Evolutionary conservation across 2,888 invertebrate genomes (phyloP).

Genomic region (Patella caerulea): DNA sequence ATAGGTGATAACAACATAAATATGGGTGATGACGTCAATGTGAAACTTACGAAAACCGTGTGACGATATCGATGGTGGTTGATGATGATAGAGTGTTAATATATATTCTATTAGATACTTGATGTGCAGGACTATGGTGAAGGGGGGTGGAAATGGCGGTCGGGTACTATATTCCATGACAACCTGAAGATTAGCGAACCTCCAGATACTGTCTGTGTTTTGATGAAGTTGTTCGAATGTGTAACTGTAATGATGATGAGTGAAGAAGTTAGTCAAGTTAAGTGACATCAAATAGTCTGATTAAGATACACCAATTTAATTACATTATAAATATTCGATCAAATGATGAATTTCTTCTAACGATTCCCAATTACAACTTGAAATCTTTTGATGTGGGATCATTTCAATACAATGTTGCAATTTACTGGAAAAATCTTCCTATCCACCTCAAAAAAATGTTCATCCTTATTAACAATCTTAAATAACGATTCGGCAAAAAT

Average conservation of each 20-base stretch:
- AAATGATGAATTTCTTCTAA: too few species aligned
- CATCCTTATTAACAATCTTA: too few species aligned
- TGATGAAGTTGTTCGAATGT: slow-evolving; percentile 56
- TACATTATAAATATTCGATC: neutral
- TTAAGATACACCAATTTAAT: neutral
- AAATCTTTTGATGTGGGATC: too few species aligned
- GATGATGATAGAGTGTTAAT: neutral
- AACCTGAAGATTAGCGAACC: slow-evolving; percentile 54
- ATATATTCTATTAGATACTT: slow-evolving; percentile 27
- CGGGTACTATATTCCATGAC: slow-evolving; percentile 56
- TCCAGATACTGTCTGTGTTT: slow-evolving; percentile 59
- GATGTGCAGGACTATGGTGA: slow-evolving; percentile 49
- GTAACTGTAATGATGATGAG: slow-evolving; percentile 43
- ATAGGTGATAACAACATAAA: slow-evolving; percentile 20
- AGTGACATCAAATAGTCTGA: neutral
- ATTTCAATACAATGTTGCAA: too few species aligned
- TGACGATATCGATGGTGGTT: neutral
- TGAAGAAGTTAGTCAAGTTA: too few species aligned
- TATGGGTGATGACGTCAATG: slow-evolving; percentile 10
- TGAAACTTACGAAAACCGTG: slow-evolving; percentile 1
- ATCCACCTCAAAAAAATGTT: too few species aligned
- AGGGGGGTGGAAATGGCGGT: slow-evolving; percentile 55
- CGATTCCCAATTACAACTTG: too few species aligned
- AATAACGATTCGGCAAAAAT: too few species aligned
- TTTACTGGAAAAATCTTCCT: too few species aligned